phyloP scores from a whole-genome alignment of 2,888 invertebrate species.

The Ashinkailepas kermadecensis region DNA sequence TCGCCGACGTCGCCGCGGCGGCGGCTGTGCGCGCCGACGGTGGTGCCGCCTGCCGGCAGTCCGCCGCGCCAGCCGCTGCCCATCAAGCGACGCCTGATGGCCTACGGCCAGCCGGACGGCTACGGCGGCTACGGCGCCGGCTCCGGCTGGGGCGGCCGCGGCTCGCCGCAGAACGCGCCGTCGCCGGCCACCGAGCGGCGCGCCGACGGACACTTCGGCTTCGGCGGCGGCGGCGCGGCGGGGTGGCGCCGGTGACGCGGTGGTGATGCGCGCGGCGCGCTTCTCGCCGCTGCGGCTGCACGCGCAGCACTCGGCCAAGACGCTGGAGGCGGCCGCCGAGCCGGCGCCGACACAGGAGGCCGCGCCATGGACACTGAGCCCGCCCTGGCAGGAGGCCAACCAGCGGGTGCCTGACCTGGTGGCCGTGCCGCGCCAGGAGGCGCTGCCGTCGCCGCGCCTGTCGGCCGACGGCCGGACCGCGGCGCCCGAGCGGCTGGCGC shows the following conservation, averaged over 20 bases:
- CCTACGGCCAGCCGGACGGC: conserved; percentile 2
- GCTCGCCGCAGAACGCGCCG: conserved; percentile 1
- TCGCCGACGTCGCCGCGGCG: conserved; percentile 22
- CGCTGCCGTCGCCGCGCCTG: neutral
- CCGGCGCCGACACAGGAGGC: neutral
- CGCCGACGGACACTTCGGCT: neutral
- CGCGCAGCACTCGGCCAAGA: neutral
- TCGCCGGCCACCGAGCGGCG: conserved; percentile 7
- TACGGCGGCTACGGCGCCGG: conserved; percentile 7
- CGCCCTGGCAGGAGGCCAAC: conserved; percentile 15
- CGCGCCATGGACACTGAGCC: neutral
- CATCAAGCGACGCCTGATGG: conserved; percentile 18
- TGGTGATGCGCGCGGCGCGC: neutral
- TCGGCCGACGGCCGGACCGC: neutral
- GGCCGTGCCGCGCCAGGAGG: neutral
- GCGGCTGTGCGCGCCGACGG: conserved; percentile 6
- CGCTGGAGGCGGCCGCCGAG: neutral
- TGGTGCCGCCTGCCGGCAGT: conserved; percentile 21
- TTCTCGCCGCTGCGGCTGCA: conserved; percentile 11
- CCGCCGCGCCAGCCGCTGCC: neutral
- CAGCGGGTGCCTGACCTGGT: conserved; percentile 20
- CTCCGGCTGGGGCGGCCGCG: conserved; percentile 9
- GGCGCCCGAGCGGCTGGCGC: neutral
- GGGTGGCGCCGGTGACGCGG: neutral
- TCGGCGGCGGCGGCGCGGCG: conserved; percentile 3